Conservation (phyloP, 2,113 vertebrate species). For the Myotis davidii region DNA sequence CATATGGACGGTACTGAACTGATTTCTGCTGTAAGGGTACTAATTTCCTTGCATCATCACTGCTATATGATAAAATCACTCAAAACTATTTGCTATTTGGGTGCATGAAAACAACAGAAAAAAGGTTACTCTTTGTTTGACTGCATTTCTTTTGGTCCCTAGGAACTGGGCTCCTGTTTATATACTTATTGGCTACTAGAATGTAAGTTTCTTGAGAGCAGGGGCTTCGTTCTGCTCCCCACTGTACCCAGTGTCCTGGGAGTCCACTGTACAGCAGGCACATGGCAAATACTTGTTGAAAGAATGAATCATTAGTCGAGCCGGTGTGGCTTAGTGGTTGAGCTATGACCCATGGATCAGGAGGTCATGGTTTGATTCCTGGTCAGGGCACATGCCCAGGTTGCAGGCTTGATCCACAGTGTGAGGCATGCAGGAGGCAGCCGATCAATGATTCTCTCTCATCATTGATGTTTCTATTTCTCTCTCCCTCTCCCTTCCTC, state of each 20-base stretch:
- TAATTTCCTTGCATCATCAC: neutral
- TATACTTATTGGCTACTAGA: no score
- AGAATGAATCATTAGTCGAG: no score
- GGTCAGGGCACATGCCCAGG: no score
- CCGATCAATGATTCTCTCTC: no score
- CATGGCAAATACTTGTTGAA: neutral
- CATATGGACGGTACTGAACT: neutral
- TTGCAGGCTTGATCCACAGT: no score
- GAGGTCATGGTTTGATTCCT: no score
- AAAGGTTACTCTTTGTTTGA: neutral
- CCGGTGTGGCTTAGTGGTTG: no score
- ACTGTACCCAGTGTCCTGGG: rapidly evolving
- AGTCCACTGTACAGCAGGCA: neutral
- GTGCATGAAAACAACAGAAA: neutral
- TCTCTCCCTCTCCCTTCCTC: no score
- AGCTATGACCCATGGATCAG: no score
- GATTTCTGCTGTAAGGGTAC: neutral
- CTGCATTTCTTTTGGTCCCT: neutral
- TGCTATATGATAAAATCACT: constrained; percentile 25
- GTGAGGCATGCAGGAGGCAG: no score
- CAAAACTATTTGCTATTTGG: constrained; percentile 28
- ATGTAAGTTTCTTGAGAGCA: neutral
- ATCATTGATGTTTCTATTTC: no score
- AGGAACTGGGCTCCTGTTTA: no score
- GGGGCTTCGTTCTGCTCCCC: neutral